Evolutionary conservation across 2,797 vertebrate genomes (phyloP).

Genomic region (Platalea minor): DNA sequence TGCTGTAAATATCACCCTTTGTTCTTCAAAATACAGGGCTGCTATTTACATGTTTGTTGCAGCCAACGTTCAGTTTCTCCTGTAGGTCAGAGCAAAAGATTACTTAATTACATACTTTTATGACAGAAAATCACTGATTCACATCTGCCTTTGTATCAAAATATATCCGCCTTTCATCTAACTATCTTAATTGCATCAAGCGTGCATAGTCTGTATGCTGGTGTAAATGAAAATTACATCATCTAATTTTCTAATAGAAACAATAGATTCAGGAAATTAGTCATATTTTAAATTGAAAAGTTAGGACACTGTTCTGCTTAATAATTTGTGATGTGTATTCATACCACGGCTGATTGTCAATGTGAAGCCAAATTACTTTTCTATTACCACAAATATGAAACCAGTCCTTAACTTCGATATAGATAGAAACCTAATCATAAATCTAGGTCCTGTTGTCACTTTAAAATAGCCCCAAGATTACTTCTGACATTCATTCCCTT

Average conservation of each 20-base stretch:
- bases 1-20: constrained; percentile 16
- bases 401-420: background rate
- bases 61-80: background rate
- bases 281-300: background rate
- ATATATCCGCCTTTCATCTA: background rate
- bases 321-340: background rate
- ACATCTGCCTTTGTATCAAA: background rate
- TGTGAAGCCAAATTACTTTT: background rate
- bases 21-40: background rate
- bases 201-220: background rate
- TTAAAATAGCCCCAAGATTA: background rate
- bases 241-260: background rate
- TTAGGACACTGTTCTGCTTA: background rate
- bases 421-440: background rate
- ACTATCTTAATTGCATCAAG: background rate
- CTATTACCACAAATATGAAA: background rate
- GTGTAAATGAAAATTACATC: background rate
- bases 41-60: background rate
- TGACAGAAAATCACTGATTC: background rate
- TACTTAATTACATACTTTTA: background rate
- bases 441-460: background rate
- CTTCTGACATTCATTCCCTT: background rate
- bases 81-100: background rate
- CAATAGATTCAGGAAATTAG: background rate
- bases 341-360: background rate